Evolutionary conservation across 2,888 invertebrate species (phyloP), one percentile per base, ranked within the genome.

Genomic region (Sphaerophoria rueppellii): DNA sequence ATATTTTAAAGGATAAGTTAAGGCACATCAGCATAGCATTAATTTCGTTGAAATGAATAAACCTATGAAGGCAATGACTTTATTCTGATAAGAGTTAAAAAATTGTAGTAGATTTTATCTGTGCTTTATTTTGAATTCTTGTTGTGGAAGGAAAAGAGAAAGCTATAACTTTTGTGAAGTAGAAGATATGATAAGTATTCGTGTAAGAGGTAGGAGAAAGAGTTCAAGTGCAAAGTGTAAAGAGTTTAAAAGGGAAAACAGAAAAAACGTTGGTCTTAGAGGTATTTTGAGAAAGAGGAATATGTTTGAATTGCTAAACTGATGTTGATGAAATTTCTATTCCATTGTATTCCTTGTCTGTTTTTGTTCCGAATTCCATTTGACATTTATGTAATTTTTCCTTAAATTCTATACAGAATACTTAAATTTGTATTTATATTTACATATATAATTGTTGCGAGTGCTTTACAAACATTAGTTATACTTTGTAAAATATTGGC

Each of bases 1-100:
- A 61, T 7, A 14, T 43, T 43, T 46, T 35, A 50, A 65, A 65
- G 12, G 37, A 65, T 65, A 37, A 72, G 60, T 72, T 80, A 83
- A 83, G 83, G 83, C 83, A 83, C 83, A 83, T 80, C 83, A 83
- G 83, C 67, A 83, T 83, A 83, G 83, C 83, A 77, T 82, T 63
- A 67, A 61, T 69, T 79, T 79, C 67, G 55, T 79, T 79, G 75
- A 72, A 71, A 71, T 75, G 63, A 72, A 48, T 11, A 60, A 60
- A 40, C 7, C 6, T 43, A 43, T 60, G 12, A 7, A 37, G 14
- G 57, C 12, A 32, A 12, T 11, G 12, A 34, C 11, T 35, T 11
- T 16, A 4, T 40, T 2, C 14, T 14, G 5, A 16, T 40, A 6
- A 12, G 16, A 12, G 3, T 24, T 11, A 24, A 9, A 24, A 11